Evolutionary conservation across 1,140 invertebrate species (phyloP).

Genomic region (Oryzaephilus surinamensis): DNA sequence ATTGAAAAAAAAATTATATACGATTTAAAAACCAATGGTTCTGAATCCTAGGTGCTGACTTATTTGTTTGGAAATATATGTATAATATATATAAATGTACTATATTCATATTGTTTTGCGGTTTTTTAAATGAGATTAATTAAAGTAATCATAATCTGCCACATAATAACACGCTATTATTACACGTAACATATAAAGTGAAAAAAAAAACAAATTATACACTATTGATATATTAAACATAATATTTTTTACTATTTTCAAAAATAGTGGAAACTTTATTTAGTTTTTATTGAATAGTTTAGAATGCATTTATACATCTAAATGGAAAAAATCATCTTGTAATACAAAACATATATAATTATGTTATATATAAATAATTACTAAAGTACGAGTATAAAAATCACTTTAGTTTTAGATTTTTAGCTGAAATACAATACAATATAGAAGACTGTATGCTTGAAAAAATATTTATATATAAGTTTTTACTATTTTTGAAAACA

Average conservation of each 20-base stretch:
- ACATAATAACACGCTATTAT: constrained; percentile 29
- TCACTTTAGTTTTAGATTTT: constrained; percentile 23
- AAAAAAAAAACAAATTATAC: constrained; percentile 17
- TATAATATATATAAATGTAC: constrained; percentile 1
- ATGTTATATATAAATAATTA: constrained; percentile 12
- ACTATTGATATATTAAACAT: constrained; percentile 19
- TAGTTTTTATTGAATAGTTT: neutral
- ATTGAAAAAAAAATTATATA: constrained; percentile 12
- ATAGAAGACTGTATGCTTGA: constrained; percentile 33
- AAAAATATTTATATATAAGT: constrained; percentile 9
- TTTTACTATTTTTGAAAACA: constrained; percentile 29
- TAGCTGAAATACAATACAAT: constrained; percentile 27
- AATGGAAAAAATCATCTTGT: too few species aligned
- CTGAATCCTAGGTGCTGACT: constrained; percentile 32
- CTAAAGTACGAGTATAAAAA: constrained; percentile 19
- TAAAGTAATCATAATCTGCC: constrained; percentile 28
- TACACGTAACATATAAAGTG: constrained; percentile 21
- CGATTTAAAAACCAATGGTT: constrained; percentile 15
- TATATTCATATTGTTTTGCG: constrained; percentile 24
- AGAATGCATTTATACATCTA: too few species aligned
- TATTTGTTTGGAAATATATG: constrained; percentile 13
- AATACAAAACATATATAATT: too few species aligned
- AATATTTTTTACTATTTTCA: neutral
- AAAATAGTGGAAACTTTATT: neutral
- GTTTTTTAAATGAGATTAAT: constrained; percentile 27